phyloP scores from a whole-genome alignment of 2,113 vertebrate species.

The Calypte anna region DNA sequence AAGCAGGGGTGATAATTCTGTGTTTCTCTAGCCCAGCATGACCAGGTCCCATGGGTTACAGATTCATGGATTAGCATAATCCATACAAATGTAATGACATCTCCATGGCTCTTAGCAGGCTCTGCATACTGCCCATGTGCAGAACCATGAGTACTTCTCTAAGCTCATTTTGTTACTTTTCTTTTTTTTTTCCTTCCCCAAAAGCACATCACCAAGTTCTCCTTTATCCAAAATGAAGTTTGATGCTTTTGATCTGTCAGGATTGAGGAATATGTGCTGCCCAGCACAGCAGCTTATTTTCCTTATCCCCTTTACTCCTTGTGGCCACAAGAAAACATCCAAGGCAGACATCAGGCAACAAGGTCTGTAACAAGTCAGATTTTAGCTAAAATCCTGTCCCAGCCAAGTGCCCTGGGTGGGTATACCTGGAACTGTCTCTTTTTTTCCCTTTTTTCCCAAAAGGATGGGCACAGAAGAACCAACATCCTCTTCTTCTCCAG shows the following conservation, averaged over 20 bases:
- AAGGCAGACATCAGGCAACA: background rate
- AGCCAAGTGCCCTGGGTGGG: background rate
- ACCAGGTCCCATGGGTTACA: conserved; percentile 4
- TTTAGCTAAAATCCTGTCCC: background rate
- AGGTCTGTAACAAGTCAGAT: background rate
- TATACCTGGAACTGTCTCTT: background rate
- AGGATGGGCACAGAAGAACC: fast-evolving
- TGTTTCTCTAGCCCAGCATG: background rate
- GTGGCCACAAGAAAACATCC: background rate
- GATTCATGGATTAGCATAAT: conserved; percentile 54
- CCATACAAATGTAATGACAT: conserved; percentile 61
- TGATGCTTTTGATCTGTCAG: background rate
- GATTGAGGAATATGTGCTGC: background rate
- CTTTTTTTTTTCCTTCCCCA: background rate
- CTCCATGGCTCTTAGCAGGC: conserved; percentile 27
- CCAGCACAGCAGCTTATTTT: background rate
- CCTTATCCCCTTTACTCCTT: background rate
- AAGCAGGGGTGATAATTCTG: background rate
- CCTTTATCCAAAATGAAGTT: background rate
- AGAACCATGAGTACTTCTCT: conserved; percentile 25
- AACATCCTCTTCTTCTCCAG: background rate
- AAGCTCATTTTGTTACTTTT: conserved; percentile 43
- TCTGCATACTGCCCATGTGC: background rate
- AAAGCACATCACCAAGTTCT: background rate
- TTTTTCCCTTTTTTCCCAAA: background rate